Conservation (phyloP, 92 coral and sea anemone genomes). For the Palythoa grandis region DNA sequence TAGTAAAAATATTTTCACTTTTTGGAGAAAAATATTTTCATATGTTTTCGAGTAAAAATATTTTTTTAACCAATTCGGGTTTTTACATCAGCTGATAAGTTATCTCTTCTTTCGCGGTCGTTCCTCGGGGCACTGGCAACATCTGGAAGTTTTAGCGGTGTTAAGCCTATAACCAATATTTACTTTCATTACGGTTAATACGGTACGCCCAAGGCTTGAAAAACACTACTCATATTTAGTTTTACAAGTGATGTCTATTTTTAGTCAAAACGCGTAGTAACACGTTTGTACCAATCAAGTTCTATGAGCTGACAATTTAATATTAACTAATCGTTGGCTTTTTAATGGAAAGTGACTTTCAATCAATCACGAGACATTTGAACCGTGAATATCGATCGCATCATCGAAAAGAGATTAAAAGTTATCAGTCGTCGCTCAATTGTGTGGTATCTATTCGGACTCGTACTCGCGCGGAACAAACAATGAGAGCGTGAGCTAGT, state of each 20-base stretch:
- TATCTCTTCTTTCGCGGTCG: too few relatives aligned
- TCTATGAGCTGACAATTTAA: background rate
- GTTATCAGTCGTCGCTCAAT: background rate
- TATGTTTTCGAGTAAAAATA: too few relatives aligned
- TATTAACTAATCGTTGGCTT: background rate
- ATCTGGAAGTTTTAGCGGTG: too few relatives aligned
- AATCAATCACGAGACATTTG: background rate
- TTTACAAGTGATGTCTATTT: background rate
- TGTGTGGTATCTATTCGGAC: background rate
- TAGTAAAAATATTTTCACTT: too few relatives aligned
- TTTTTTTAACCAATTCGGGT: too few relatives aligned
- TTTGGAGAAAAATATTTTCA: too few relatives aligned
- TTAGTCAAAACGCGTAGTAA: background rate
- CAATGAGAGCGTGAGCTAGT: background rate
- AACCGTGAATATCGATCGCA: background rate
- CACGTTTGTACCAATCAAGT: too few relatives aligned
- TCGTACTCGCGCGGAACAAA: too few relatives aligned
- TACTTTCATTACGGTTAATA: too few relatives aligned
- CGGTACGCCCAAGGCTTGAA: background rate
- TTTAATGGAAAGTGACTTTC: background rate
- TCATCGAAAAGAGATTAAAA: background rate
- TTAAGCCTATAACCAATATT: too few relatives aligned
- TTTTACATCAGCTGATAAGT: too few relatives aligned
- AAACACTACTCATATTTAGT: background rate
- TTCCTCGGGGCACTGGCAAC: too few relatives aligned